Evolutionary conservation across 1,140 invertebrate genomes (phyloP), one percentile per base, ranked within the genome.

Genomic region (Argopecten irradians): DNA sequence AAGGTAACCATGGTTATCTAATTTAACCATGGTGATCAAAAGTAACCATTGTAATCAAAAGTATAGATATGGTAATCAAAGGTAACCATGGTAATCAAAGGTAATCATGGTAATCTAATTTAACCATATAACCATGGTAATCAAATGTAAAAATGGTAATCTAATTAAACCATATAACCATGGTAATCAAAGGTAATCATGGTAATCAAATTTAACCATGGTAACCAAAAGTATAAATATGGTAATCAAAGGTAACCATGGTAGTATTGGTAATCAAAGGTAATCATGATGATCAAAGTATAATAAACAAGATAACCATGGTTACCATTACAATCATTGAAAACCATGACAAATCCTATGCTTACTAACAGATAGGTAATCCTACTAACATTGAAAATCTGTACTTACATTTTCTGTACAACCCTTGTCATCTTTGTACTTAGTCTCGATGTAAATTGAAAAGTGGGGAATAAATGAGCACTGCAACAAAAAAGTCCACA

Each of bases 401-500:
- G 84, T 83, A 96, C 96, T 97, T 97, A 98, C 98, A 97, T 99
- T 99, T 94, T 98, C 98, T 89, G 97, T 97, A 34, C 96, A 97
- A 55, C 98, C 98, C 96, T 97, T 97, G 94, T 99, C 98, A 94
- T 99, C 97, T 96, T 98, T 98, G 96, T 98, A 99, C 93, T 97
- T 97, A 33, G 98, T 98, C 96, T 98, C 97, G 90, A 99, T 98
- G 84, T 97, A 97, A 92, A 99, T 97, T 92, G 97, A 96, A 92
- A 98, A 98, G 93, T 98, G 98, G 91, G 98, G 98, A 92, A 99
- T 96, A 93, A 99, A 98, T 0, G 98, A 98, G 96, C 98, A 99
- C 98, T 98, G 96, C 71, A 93, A 94, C 85, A 39, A 87, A 83
- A 90, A 46, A n/a, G n/a, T n/a, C n/a, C n/a, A n/a, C n/a, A n/a